These are phyloP conservation scores for Yponomeuta sedellus DNA, from an alignment of 2,888 invertebrate genomes.

Conservation along the genomic window DNA sequence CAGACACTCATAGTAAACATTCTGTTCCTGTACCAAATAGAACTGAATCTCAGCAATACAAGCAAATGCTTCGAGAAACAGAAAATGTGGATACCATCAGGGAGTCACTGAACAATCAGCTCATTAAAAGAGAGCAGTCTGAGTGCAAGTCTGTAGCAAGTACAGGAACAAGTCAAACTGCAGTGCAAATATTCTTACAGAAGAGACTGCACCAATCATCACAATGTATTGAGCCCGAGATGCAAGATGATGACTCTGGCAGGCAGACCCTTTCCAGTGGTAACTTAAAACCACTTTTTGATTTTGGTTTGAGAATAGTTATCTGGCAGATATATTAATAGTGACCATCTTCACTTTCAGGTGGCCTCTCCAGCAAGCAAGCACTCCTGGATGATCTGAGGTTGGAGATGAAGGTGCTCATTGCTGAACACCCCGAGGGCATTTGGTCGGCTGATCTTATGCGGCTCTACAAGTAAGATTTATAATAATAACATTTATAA, in stretches of 20 bases:
- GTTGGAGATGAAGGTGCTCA: constrained; percentile 41
- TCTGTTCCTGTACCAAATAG: neutral
- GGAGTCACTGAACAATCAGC: neutral
- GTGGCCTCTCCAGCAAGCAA: constrained; percentile 28
- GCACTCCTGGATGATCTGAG: constrained; percentile 40
- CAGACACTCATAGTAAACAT: neutral
- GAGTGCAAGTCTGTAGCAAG: neutral
- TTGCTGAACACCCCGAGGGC: constrained; percentile 52
- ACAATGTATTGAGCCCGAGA: neutral
- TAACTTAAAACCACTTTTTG: neutral
- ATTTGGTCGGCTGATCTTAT: constrained; percentile 66
- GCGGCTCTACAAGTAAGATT: constrained; percentile 58
- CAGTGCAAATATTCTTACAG: constrained; percentile 40
- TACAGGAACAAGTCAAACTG: constrained; percentile 15
- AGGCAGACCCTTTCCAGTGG: constrained; percentile 13
- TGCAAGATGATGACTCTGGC: constrained; percentile 16
- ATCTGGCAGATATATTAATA: neutral
- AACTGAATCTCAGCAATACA: neutral
- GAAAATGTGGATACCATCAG: neutral
- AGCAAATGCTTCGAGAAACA: neutral
- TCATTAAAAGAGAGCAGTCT: neutral
- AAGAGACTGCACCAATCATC: constrained; percentile 33
- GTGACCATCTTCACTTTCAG: constrained; percentile 7
- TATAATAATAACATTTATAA: neutral
- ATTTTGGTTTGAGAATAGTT: neutral